These are phyloP conservation scores for Tangara arthus DNA, from an alignment of 2,797 vertebrate genomes.

Conservation along the genomic window DNA sequence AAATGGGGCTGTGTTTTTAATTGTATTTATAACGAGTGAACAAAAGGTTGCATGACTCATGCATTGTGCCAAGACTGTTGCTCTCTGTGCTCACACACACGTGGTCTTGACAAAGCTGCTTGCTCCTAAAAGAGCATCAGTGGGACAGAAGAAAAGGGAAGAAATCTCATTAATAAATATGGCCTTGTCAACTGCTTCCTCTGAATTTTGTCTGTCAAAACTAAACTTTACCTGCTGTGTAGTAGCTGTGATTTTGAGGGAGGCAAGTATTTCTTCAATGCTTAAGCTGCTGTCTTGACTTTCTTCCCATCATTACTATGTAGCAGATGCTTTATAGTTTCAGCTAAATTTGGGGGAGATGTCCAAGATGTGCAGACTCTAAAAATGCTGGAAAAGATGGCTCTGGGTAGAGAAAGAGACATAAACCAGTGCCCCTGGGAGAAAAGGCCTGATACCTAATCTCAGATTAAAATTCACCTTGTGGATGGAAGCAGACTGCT, in stretches of 20 bases:
- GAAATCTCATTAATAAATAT: not conserved
- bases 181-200: not conserved
- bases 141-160: not conserved
- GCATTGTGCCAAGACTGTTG: not conserved
- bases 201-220: not conserved
- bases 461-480: not conserved
- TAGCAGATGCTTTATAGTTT: not conserved
- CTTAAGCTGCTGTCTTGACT: not conserved
- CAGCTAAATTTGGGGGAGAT: not conserved
- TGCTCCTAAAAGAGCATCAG: rapidly evolving
- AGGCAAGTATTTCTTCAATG: not conserved
- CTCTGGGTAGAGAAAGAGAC: not conserved
- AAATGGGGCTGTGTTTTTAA: conserved; percentile 17
- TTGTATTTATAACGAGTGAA: conserved; percentile 29
- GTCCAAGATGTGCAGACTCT: not conserved
- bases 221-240: not conserved
- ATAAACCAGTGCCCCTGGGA: not conserved
- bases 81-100: not conserved
- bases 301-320: not conserved
- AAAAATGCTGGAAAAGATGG: not conserved
- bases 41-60: conserved; percentile 43
- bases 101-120: not conserved
- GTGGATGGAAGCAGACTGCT: not conserved
- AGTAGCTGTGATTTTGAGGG: not conserved
- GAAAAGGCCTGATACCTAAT: not conserved